These are phyloP conservation scores for Stenichneumon culpator DNA, from an alignment of 2,888 invertebrate species.

Conservation along the genomic window DNA sequence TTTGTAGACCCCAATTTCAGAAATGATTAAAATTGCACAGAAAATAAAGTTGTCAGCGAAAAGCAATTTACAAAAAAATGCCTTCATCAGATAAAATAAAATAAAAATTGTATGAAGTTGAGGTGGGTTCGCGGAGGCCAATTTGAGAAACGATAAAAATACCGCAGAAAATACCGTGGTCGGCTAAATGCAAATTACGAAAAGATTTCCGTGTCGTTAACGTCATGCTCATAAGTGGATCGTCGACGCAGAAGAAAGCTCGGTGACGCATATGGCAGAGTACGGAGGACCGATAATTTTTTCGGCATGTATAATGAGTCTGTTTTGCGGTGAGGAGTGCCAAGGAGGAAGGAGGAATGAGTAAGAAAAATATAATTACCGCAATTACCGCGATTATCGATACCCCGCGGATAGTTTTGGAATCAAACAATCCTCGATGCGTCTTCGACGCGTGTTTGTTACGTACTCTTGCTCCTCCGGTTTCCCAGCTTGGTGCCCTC, in stretches of 20 bases:
- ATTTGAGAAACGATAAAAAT: slow-evolving; percentile 12
- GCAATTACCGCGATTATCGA: not conserved
- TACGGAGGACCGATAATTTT: slow-evolving; percentile 59
- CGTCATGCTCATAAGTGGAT: slow-evolving; percentile 59
- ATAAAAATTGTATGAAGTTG: not conserved
- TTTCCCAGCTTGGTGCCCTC: slow-evolving; percentile 16
- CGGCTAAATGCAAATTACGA: not conserved
- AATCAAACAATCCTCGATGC: not conserved
- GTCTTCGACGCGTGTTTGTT: not conserved
- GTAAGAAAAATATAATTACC: not conserved
- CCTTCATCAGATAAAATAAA: no score
- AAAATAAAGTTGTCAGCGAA: no score
- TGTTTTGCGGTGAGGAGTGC: slow-evolving; percentile 20
- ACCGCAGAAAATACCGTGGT: not conserved
- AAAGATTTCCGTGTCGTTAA: slow-evolving; percentile 48
- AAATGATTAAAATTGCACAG: no score
- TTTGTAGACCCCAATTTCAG: no score
- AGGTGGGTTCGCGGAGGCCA: not conserved
- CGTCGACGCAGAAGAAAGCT: slow-evolving; percentile 57
- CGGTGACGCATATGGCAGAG: slow-evolving; percentile 42
- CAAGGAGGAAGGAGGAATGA: slow-evolving; percentile 12
- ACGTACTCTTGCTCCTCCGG: not conserved
- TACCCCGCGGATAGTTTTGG: not conserved
- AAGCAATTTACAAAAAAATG: not conserved
- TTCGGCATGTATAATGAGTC: slow-evolving; percentile 56